A percentile compares a stretch with the other conserved stretches of the same genome.
Conservation (phyloP, 2,888 invertebrate species). For the Nomada ferruginata region DNA sequence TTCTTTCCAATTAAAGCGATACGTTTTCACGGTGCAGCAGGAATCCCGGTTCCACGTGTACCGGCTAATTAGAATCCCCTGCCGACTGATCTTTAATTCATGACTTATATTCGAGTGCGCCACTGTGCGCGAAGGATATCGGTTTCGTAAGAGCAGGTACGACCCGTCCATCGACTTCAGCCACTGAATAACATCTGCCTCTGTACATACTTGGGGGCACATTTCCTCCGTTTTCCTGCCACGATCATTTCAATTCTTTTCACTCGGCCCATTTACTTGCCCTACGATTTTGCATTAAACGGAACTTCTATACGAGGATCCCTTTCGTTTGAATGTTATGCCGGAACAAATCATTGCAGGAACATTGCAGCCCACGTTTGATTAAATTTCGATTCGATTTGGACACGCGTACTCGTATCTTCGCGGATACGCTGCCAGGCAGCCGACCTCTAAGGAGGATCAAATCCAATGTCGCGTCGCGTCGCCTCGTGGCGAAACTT, state of each 20-base stretch:
- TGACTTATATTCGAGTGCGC: conserved; percentile 54
- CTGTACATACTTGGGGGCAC: background rate
- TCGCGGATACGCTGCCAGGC: conserved; percentile 1
- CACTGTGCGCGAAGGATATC: conserved; percentile 34
- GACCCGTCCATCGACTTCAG: conserved; percentile 19
- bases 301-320: background rate
- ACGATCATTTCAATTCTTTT: conserved; percentile 38
- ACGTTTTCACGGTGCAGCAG: conserved; percentile 48
- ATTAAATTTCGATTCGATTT: too few relatives aligned
- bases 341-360: too few relatives aligned
- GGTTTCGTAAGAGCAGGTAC: conserved; percentile 24
- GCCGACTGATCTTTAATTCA: conserved; percentile 67
- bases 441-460: conserved; percentile 55
- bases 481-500: conserved; percentile 51
- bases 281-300: background rate
- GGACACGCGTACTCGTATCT: too few relatives aligned
- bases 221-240: background rate
- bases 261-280: conserved; percentile 41
- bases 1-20: conserved; percentile 58
- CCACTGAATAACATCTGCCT: conserved; percentile 28
- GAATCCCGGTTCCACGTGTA: conserved; percentile 53
- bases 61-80: conserved; percentile 61
- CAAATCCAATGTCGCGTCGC: conserved; percentile 30
- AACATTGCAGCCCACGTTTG: too few relatives aligned
- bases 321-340: background rate